These are phyloP conservation scores for Acanthacorydalis orientalis DNA, from an alignment of 2,888 invertebrate species.

Conservation along the genomic window DNA sequence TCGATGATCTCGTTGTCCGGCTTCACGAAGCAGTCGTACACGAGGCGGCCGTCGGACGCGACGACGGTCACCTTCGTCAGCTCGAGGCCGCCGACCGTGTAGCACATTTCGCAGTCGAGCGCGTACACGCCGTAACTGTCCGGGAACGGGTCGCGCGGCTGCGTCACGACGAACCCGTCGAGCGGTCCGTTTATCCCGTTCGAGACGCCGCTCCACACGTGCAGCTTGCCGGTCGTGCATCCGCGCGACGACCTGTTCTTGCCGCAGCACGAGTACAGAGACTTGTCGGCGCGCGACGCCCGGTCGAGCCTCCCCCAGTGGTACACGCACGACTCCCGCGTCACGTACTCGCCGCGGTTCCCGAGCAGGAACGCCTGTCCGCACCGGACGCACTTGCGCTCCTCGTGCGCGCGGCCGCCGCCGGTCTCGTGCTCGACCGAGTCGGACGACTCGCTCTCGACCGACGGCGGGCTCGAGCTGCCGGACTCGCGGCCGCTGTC, in stretches of 20 bases:
- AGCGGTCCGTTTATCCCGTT: conserved; percentile 59
- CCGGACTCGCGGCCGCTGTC: conserved; percentile 8
- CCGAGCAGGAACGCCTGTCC: conserved; percentile 52
- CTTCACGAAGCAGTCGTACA: conserved; percentile 71
- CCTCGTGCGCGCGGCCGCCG: conserved; percentile 13
- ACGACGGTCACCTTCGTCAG: conserved; percentile 77
- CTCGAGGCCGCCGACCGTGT: conserved; percentile 73
- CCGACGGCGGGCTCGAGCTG: conserved; percentile 6
- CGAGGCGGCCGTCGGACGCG: conserved; percentile 48
- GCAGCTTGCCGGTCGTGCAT: conserved; percentile 44
- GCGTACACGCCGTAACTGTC: conserved; percentile 50
- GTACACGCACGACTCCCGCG: conserved; percentile 60
- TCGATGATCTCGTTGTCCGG: conserved; percentile 76
- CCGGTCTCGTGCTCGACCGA: not conserved
- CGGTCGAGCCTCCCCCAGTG: conserved; percentile 71
- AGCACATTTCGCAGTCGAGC: conserved; percentile 96
- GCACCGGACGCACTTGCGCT: conserved; percentile 56
- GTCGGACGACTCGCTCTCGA: conserved; percentile 1
- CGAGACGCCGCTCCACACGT: conserved; percentile 62
- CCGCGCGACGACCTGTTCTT: conserved; percentile 34
- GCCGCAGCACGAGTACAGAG: conserved; percentile 46
- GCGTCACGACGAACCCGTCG: conserved; percentile 45
- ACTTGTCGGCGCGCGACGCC: conserved; percentile 7
- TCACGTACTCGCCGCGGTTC: conserved; percentile 51
- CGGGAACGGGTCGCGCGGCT: conserved; percentile 22